phyloP scores from a whole-genome alignment of 2,113 vertebrate species.

The Lipotes vexillifer region DNA sequence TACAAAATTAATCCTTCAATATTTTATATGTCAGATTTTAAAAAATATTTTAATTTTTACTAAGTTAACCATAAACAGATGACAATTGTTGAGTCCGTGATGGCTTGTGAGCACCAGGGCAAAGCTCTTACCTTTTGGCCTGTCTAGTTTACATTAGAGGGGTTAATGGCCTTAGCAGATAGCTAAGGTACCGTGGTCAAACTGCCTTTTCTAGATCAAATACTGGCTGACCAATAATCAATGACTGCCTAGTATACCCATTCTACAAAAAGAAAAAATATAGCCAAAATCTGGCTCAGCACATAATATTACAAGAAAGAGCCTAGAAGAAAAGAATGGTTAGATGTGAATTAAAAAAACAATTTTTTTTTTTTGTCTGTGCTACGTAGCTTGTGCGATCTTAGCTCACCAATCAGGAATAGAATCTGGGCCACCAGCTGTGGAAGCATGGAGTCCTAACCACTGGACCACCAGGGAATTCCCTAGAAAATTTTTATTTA shows the following conservation, averaged over 20 bases:
- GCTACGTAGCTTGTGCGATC: neutral
- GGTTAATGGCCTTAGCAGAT: neutral
- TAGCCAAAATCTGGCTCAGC: neutral
- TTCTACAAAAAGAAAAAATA: neutral
- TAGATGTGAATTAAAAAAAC: neutral
- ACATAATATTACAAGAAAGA: neutral
- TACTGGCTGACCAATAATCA: neutral
- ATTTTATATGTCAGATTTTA: neutral
- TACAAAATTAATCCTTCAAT: neutral
- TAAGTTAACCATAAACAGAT: constrained; percentile 15
- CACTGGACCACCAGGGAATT: neutral
- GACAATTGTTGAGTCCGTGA: neutral
- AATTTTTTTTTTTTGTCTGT: neutral
- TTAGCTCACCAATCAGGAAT: neutral
- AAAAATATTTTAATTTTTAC: neutral
- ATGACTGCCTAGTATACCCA: neutral
- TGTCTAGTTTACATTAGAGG: neutral
- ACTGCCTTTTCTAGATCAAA: neutral
- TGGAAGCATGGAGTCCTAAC: neutral
- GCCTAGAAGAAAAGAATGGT: neutral
- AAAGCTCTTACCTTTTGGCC: neutral
- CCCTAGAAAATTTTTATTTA: neutral
- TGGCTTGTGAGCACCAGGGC: neutral
- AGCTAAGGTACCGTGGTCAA: neutral
- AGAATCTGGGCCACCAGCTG: neutral